Evolutionary conservation across 2,113 vertebrate species (phyloP).

Genomic region (Centropus bengalensis): DNA sequence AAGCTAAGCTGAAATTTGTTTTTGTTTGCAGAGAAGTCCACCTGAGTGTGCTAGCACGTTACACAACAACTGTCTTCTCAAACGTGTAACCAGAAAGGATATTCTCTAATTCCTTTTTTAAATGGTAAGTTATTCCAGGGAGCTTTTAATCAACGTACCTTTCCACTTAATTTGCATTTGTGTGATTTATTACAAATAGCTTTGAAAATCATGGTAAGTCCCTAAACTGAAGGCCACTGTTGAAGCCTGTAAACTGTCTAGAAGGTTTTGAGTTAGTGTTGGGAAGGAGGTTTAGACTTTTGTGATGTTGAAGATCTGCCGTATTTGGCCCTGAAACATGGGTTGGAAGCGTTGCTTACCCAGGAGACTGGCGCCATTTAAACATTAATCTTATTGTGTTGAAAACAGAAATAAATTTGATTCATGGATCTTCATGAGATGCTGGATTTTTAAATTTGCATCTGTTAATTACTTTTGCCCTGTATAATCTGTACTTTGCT

Average conservation of each 20-base stretch:
- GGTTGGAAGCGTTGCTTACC: background rate
- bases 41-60: background rate
- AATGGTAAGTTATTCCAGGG: conserved; percentile 32
- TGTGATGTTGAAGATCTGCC: background rate
- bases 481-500: conserved; percentile 40
- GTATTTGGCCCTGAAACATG: background rate
- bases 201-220: background rate
- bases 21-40: conserved; percentile 30
- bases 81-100: background rate
- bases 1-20: background rate
- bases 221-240: background rate
- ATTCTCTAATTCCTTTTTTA: background rate
- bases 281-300: background rate
- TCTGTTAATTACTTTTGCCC: conserved; percentile 48
- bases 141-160: background rate
- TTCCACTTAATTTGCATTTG: background rate
- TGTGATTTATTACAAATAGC: background rate
- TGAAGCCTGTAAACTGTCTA: background rate
- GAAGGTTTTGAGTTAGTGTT: background rate
- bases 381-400: background rate
- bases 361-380: background rate
- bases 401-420: background rate
- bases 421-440: background rate
- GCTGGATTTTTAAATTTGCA: conserved; percentile 18
- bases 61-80: background rate